phyloP scores from a whole-genome alignment of 2,797 vertebrate species.

The Sebastolobus alascanus region DNA sequence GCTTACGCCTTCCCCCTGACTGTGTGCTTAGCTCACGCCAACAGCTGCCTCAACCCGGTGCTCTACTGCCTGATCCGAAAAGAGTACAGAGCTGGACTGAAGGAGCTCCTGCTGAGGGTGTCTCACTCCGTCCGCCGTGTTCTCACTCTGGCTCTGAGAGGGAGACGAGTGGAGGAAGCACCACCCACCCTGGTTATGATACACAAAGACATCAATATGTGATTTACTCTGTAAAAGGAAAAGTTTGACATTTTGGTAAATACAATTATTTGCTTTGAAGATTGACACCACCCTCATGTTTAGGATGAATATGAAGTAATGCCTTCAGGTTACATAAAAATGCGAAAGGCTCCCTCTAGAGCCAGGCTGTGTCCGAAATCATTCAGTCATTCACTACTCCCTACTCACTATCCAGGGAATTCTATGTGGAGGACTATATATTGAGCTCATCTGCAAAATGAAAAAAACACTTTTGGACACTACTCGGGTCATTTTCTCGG shows the following conservation, averaged over 20 bases:
- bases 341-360: no score
- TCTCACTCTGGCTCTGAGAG: slow-evolving; percentile 70
- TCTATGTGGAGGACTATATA: no score
- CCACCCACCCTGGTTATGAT: slow-evolving; percentile 69
- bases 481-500: no score
- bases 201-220: slow-evolving; percentile 49
- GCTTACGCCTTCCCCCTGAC: slow-evolving; percentile 87
- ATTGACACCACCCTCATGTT: no score
- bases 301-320: no score
- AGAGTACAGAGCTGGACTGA: slow-evolving; percentile 84
- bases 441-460: no score
- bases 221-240: not conserved
- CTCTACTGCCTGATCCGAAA: slow-evolving; percentile 87
- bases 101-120: slow-evolving; percentile 80
- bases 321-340: no score
- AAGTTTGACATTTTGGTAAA: not conserved
- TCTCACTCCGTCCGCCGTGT: slow-evolving; percentile 72
- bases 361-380: no score
- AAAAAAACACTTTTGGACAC: no score
- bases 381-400: no score
- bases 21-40: slow-evolving; percentile 87
- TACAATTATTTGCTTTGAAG: not conserved
- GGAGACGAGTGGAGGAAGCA: slow-evolving; percentile 75
- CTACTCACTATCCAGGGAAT: no score
- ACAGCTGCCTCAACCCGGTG: slow-evolving; percentile 89